These are phyloP conservation scores for Momotus momota DNA, from an alignment of 2,797 vertebrate species.

Conservation along the genomic window DNA sequence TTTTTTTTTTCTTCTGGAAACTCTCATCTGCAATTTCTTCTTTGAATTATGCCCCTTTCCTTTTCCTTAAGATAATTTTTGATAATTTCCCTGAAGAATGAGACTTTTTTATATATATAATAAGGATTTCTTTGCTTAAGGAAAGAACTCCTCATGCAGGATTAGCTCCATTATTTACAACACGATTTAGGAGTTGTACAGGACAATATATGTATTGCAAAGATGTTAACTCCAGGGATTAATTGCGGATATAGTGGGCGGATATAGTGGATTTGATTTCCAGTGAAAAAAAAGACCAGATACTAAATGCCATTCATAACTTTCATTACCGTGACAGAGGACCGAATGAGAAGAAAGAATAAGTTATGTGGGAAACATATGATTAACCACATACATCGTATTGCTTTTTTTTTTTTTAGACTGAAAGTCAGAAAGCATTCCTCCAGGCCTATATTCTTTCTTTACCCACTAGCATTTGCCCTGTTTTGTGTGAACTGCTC, in stretches of 20 bases:
- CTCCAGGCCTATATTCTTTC: neutral
- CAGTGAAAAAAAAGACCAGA: neutral
- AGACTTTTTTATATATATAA: neutral
- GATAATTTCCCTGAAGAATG: neutral
- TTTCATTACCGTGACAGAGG: neutral
- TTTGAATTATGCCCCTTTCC: neutral
- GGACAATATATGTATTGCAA: accelerated
- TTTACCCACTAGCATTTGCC: neutral
- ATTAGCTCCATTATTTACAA: neutral
- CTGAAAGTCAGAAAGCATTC: neutral
- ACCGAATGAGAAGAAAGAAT: neutral
- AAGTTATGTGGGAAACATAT: neutral
- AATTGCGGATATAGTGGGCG: neutral
- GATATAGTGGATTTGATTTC: neutral
- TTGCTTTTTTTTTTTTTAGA: accelerated
- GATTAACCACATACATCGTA: neutral
- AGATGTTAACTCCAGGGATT: neutral
- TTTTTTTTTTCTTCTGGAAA: neutral
- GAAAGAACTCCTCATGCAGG: neutral
- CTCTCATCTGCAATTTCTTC: neutral
- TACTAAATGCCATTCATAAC: neutral
- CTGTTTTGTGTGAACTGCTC: neutral
- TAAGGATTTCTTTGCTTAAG: neutral
- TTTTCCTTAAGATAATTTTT: neutral
- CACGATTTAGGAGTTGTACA: neutral